Conservation (phyloP, 1,140 invertebrate species). For the Gerris buenoi region DNA sequence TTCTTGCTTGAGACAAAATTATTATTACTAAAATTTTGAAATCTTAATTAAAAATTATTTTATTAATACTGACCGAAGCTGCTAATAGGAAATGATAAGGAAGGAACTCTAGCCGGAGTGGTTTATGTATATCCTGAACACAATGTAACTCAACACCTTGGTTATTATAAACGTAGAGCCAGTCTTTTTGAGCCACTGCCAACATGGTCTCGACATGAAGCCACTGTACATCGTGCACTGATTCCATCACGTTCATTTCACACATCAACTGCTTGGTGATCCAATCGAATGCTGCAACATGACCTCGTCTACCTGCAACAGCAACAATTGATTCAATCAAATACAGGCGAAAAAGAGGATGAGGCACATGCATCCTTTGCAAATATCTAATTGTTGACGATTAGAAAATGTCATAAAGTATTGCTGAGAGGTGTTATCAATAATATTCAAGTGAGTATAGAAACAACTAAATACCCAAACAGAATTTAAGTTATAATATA, state of each 20-base stretch:
- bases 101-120: slow-evolving; percentile 77
- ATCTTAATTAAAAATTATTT: no score
- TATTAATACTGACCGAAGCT: slow-evolving; percentile 50
- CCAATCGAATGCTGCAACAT: slow-evolving; percentile 95
- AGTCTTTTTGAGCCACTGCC: slow-evolving; percentile 91
- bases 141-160: slow-evolving; percentile 94
- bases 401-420: no score
- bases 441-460: no score
- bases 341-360: no score
- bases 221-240: slow-evolving; percentile 81
- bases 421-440: no score
- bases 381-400: no score
- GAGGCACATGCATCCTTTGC: no score
- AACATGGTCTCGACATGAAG: slow-evolving; percentile 93
- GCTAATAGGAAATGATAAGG: slow-evolving; percentile 94
- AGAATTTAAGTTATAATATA: no score
- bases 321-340: no score
- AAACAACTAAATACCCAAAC: no score
- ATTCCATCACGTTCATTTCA: slow-evolving; percentile 97
- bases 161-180: slow-evolving; percentile 95
- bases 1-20: no score
- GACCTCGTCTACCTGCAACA: slow-evolving; percentile 72
- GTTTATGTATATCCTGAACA: slow-evolving; percentile 67
- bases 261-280: slow-evolving; percentile 84
- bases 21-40: no score